Evolutionary conservation across 2,888 invertebrate species (phyloP), one percentile per base, ranked within the genome.

Genomic region (Drosophila paramelanica): DNA sequence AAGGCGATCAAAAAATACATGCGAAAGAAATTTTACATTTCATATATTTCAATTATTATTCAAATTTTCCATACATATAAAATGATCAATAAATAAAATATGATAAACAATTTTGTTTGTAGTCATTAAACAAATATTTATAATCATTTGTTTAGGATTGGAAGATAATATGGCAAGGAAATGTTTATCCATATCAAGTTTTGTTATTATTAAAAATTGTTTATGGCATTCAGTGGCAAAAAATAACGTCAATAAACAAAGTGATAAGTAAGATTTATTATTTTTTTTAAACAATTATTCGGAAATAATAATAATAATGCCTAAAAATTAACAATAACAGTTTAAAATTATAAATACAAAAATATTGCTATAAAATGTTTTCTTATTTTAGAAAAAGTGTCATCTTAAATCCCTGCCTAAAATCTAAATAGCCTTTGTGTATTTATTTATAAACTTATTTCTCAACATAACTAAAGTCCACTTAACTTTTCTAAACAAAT

Each of bases 341-440:
- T 7, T 31, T 7, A 6, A 8, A 27, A 27, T 27, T 27, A 2
- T 10, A 31, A 10, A 10, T 3, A 10, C 31, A 31, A 31, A 31
- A 0, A 3, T 31, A 8, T 8, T 27, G 1, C 7, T 31, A 31
- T 10, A 8, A 31, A 31, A 31, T 31, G 31, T 31, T 3, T 31
- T 31, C 2, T 31, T 3, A 10, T 31, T 10, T 10, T 31, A 5
- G 10, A 7, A 38, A 38, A 7, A 3, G 14, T 3, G 4, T 3
- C 4, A 23, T 39, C 7, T 39, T 3, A 14, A 39, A 14, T 14
- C 14, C n/a, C 8, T 4, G n/a, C 11, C n/a, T n/a, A n/a, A 49
- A 10, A 10, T 51, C 41, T 20, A 14, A 33, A 11, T 10, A 60
- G 20, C 38, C 38, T 27, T 41, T 64, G 49, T n/a, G 1, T 36